Evolutionary conservation across 2,888 invertebrate species (phyloP).

Genomic region (Gortyna flavago): DNA sequence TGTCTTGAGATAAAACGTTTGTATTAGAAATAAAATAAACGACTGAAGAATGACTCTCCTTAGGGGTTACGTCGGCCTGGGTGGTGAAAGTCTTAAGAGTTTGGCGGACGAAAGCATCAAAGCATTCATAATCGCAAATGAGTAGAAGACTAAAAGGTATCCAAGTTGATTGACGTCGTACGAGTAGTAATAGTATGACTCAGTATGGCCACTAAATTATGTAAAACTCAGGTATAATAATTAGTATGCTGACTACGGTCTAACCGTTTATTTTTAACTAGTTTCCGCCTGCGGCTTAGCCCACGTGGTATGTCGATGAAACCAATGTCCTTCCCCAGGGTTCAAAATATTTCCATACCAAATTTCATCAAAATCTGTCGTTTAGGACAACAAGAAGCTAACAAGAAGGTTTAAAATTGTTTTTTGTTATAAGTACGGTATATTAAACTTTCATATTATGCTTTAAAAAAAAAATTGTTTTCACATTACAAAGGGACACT

Average conservation of each 20-base stretch:
- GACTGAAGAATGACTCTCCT: constrained; percentile 75
- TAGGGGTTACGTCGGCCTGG: constrained; percentile 59
- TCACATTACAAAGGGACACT: too few relatives aligned
- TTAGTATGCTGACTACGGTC: neutral
- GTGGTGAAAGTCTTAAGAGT: constrained; percentile 60
- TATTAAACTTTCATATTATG: too few relatives aligned
- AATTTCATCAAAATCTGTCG: too few relatives aligned
- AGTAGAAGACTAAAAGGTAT: neutral
- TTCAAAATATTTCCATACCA: too few relatives aligned
- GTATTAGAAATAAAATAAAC: constrained; percentile 82
- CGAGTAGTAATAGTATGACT: neutral
- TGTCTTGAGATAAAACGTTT: constrained; percentile 79
- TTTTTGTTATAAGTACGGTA: too few relatives aligned
- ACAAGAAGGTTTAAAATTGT: too few relatives aligned
- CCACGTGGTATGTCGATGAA: too few relatives aligned
- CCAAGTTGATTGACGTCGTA: neutral
- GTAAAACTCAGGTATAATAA: neutral
- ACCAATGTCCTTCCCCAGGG: too few relatives aligned
- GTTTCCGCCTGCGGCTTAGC: too few relatives aligned
- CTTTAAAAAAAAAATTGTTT: too few relatives aligned
- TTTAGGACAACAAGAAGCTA: too few relatives aligned
- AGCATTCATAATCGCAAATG: neutral
- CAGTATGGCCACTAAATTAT: neutral
- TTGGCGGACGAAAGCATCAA: neutral
- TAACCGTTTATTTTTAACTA: neutral